Base-by-base conservation (phyloP, 2,888 invertebrate genomes). In the Caenorhabditis auriculariae region DNA sequence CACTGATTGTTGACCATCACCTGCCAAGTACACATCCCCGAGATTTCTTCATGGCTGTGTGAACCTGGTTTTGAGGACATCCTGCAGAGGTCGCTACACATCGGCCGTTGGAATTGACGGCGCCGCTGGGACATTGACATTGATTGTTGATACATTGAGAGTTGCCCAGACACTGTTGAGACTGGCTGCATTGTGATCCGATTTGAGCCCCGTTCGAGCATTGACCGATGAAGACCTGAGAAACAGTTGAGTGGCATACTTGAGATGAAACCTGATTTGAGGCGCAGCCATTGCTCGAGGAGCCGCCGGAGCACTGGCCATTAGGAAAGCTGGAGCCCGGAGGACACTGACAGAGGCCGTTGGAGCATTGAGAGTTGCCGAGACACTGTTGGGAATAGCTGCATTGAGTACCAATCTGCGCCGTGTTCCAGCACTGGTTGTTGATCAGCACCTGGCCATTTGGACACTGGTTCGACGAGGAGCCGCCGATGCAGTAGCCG, bases 321-420 rank as follows among this genome's bases (percentile, higher is more conserved):
- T 58, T 58, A 2, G 9, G 21, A 6, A 37, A 21, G 9, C 50
- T 45, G 9, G 45, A 50, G 23, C 63, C 63, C 21, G 39, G 38
- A 23, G 56, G 55, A 50, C 63, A 64, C n/a, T 28, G 27, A 26
- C 66, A 66, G 28, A 52, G 19, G 21, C 37, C 51, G 41, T 66
- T 66, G 28, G 55, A 53, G 50, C 66, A 66, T 38, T 46, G 45
- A n/a, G 62, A 55, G 17, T 43, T 58, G 3, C 48, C 53, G 7
- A 60, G 48, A 45, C 75, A 75, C 38, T 75, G 75, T 37, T 63
- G 52, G 21, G 64, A 65, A 54, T 60, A 52, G 0, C 38, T 46
- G 28, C 76, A 76, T n/a, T 57, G 52, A 6, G 60, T 57, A 1
- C 73, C 73, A 7, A 67, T 49, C 4, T 54, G 42, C 7, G 56